These are phyloP conservation scores for Rana temporaria DNA, from an alignment of 2,113 vertebrate genomes.

Conservation along the genomic window DNA sequence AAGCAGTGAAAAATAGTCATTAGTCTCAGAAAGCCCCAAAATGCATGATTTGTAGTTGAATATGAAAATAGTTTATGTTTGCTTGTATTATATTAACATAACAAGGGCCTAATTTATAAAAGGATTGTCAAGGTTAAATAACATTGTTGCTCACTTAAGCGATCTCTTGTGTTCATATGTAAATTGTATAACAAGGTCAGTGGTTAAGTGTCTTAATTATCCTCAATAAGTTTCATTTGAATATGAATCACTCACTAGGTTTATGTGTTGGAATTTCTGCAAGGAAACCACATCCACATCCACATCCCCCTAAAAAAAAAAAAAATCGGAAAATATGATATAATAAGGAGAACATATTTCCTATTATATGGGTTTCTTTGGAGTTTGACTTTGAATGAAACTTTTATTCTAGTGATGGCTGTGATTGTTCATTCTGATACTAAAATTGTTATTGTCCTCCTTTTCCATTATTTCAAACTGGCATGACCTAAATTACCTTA, in stretches of 20 bases:
- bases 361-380: background rate
- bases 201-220: constrained; percentile 81
- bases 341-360: too few species aligned
- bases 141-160: constrained; percentile 81
- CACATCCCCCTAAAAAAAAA: background rate
- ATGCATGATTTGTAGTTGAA: constrained; percentile 2
- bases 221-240: constrained; percentile 79
- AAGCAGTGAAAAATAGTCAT: background rate
- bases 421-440: constrained; percentile 33
- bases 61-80: constrained; percentile 65
- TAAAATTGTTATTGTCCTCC: constrained; percentile 30
- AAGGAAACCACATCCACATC: background rate
- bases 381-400: background rate
- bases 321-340: too few species aligned
- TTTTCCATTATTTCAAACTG: constrained; percentile 29
- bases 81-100: constrained; percentile 76
- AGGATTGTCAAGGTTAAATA: constrained; percentile 78
- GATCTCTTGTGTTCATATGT: constrained; percentile 81
- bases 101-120: constrained; percentile 80
- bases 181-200: constrained; percentile 78
- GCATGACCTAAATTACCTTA: constrained; percentile 62
- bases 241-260: constrained; percentile 78
- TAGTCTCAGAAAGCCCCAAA: background rate
- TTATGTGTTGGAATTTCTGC: constrained; percentile 58
- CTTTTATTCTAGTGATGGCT: background rate